Conservation (phyloP, 23 tunicate genomes). For the Ascidia mentula region DNA sequence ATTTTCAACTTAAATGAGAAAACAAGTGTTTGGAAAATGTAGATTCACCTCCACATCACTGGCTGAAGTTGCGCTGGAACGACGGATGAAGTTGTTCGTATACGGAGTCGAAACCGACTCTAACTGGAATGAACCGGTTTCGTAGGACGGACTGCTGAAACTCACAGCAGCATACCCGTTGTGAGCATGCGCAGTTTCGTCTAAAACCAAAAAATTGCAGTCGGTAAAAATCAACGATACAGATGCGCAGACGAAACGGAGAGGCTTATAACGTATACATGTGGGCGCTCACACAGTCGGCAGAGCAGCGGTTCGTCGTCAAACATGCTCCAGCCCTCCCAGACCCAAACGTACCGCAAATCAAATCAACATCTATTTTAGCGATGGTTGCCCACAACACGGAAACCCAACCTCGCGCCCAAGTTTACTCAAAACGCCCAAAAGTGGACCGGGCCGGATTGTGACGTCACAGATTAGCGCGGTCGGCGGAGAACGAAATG, state of each 20-base stretch:
- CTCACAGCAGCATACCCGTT: not conserved
- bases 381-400: not conserved
- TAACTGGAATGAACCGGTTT: not conserved
- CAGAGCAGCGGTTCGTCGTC: no score
- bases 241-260: no score
- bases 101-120: not conserved
- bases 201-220: not conserved
- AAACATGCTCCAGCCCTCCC: not conserved
- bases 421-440: not conserved
- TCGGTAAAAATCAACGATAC: no score
- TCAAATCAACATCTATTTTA: not conserved
- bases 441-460: not conserved
- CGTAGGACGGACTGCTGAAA: not conserved
- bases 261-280: no score
- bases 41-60: not conserved
- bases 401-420: not conserved
- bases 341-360: not conserved
- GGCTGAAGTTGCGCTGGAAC: not conserved
- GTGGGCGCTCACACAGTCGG: no score
- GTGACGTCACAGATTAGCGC: not conserved
- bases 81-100: not conserved
- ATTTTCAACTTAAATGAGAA: no score
- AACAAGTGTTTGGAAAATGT: no score
- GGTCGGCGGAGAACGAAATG: not conserved
- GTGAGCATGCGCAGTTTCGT: constrained; percentile 2